phyloP scores from a whole-genome alignment of 2,113 vertebrate genomes.

The Camelus dromedarius region DNA sequence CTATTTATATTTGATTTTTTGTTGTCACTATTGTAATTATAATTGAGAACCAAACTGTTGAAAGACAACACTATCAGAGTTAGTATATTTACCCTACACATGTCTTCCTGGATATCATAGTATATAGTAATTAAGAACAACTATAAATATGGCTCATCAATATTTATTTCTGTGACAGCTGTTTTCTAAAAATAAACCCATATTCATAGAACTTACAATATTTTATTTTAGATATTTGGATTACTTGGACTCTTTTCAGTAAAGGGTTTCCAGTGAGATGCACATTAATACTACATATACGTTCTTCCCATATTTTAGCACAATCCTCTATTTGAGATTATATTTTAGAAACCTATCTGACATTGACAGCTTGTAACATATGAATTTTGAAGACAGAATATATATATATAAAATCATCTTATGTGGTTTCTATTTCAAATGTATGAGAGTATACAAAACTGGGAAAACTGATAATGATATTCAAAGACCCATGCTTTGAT shows the following conservation, averaged over 20 bases:
- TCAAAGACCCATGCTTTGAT: not conserved
- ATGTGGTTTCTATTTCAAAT: constrained; percentile 1
- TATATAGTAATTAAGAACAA: constrained; percentile 28
- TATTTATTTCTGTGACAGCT: not conserved
- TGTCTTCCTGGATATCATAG: not conserved
- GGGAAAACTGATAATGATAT: not conserved
- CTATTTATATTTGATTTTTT: not conserved
- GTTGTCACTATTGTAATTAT: not conserved
- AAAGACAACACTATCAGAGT: not conserved
- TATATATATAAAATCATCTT: not conserved
- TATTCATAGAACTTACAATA: not conserved
- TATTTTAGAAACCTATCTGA: constrained; percentile 9
- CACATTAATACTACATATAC: not conserved
- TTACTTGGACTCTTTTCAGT: not conserved
- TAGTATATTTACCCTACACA: not conserved
- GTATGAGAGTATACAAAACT: not conserved
- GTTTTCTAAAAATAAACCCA: constrained; percentile 37
- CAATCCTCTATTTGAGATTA: not conserved
- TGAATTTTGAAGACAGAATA: not conserved
- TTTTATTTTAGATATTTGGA: not conserved
- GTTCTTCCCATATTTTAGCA: not conserved
- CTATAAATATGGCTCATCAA: not conserved
- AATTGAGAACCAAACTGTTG: not conserved
- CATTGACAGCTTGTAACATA: not conserved
- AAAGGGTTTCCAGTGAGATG: not conserved